phyloP scores from a whole-genome alignment of 1,140 invertebrate species.

The Anoplophora glabripennis region DNA sequence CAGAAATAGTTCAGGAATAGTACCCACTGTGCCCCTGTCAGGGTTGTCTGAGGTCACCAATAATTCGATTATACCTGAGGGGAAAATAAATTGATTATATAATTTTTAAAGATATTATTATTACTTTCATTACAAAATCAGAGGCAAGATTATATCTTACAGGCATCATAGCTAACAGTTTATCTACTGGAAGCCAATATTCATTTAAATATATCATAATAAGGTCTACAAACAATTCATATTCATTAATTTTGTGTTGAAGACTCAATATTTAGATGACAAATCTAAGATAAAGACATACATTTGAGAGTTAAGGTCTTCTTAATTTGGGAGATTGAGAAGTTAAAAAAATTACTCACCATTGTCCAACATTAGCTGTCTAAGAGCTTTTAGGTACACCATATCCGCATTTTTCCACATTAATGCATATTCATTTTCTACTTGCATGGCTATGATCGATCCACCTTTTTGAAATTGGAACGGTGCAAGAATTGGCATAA shows the following conservation, averaged over 20 bases:
- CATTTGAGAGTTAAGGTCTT: no score
- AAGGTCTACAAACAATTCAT: neutral
- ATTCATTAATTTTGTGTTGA: neutral
- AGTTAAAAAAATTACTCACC: slow-evolving; percentile 49
- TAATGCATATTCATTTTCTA: slow-evolving; percentile 60
- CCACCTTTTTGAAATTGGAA: slow-evolving; percentile 57
- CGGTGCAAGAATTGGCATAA: slow-evolving; percentile 51
- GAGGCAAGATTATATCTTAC: neutral
- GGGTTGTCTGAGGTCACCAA: slow-evolving; percentile 55
- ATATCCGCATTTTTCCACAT: slow-evolving; percentile 21
- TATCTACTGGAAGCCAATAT: neutral
- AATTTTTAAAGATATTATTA: neutral
- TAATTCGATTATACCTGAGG: slow-evolving; percentile 47
- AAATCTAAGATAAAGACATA: no score
- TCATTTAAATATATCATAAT: neutral
- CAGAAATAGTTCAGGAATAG: slow-evolving; percentile 23
- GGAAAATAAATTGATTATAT: slow-evolving; percentile 1
- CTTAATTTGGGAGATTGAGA: no score
- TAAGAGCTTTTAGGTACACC: slow-evolving; percentile 50
- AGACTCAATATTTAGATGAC: no score
- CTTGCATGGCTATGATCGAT: slow-evolving; percentile 54
- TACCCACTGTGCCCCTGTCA: slow-evolving; percentile 20
- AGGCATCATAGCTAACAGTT: neutral
- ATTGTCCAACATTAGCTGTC: slow-evolving; percentile 42
- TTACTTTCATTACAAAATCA: neutral